These are phyloP conservation scores for Pseudopipra pipra DNA, from an alignment of 2,113 vertebrate species.

Conservation along the genomic window DNA sequence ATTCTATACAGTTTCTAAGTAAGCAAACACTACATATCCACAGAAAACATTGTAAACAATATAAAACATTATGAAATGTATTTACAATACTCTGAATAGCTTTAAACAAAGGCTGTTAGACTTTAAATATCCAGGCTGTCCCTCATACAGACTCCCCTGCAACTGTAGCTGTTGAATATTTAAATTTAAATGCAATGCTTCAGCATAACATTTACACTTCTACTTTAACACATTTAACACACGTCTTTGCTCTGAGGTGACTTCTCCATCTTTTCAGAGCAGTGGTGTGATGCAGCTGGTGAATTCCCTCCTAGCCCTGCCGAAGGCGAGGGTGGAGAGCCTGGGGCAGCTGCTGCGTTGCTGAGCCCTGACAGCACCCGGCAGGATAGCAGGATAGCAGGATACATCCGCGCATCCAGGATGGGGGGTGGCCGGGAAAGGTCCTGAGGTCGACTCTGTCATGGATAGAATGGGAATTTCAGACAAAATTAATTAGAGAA, in stretches of 20 bases:
- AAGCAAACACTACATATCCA: background rate
- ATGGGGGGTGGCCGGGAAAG: rapidly evolving
- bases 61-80: constrained; percentile 15
- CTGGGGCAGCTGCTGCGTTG: rapidly evolving
- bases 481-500: background rate
- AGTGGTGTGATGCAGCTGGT: rapidly evolving
- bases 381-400: background rate
- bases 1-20: background rate
- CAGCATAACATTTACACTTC: background rate
- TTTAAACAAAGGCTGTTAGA: constrained; percentile 39
- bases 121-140: background rate
- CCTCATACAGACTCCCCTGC: background rate
- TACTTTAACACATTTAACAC: background rate
- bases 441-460: background rate
- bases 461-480: rapidly evolving
- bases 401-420: background rate
- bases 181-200: background rate
- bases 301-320: too few relatives aligned
- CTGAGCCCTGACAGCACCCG: rapidly evolving
- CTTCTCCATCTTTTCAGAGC: background rate
- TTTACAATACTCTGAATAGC: constrained; percentile 15
- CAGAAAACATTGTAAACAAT: constrained; percentile 5
- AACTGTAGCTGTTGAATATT: background rate
- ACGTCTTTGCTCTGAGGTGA: background rate
- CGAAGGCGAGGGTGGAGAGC: rapidly evolving